Evolutionary conservation across 2,113 vertebrate species (phyloP).

Genomic region (Ovibos moschatus): DNA sequence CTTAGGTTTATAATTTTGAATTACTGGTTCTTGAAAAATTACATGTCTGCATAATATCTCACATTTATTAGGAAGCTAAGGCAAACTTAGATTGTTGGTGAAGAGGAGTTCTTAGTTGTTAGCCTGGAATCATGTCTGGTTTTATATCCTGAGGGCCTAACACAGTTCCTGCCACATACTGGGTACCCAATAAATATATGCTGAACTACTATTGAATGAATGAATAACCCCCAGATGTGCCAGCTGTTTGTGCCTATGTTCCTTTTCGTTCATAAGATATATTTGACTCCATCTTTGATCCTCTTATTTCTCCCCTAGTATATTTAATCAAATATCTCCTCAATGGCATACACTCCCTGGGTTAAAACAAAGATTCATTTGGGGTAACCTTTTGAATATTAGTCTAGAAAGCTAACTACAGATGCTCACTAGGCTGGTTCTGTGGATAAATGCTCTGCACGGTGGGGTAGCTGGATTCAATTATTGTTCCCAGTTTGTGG

Average conservation of each 20-base stretch:
- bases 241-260: neutral
- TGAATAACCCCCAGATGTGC: neutral
- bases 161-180: neutral
- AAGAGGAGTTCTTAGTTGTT: neutral
- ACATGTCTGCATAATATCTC: neutral
- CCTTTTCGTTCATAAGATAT: neutral
- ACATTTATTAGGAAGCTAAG: neutral
- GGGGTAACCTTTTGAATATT: slow-evolving; percentile 19
- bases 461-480: slow-evolving; percentile 48
- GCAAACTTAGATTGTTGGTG: neutral
- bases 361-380: slow-evolving; percentile 34
- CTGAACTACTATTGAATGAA: neutral
- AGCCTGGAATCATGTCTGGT: neutral
- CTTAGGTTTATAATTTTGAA: slow-evolving; percentile 19
- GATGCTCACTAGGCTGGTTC: slow-evolving; percentile 18
- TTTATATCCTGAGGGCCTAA: neutral
- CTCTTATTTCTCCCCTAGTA: neutral
- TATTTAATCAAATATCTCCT: neutral
- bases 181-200: neutral
- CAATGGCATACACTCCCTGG: neutral
- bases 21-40: neutral
- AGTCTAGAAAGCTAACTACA: slow-evolving; percentile 9
- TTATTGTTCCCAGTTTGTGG: slow-evolving; percentile 63
- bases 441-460: slow-evolving; percentile 25
- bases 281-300: neutral